Evolutionary conservation across 1,140 invertebrate genomes (phyloP).

Genomic region (Lordiphosa clarofinis): DNA sequence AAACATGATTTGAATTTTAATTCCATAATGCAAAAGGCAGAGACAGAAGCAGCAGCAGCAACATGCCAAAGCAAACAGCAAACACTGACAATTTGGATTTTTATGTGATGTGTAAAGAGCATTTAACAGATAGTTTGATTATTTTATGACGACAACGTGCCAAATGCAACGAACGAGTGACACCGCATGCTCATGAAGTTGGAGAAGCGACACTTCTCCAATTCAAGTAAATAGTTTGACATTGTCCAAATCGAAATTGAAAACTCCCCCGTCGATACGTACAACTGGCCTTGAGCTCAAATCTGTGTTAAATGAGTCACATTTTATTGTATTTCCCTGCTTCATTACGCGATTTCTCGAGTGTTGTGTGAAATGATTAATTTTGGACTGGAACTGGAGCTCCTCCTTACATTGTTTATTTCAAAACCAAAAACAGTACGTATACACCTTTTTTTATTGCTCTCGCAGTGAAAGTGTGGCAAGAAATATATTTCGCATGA

Average conservation of each 20-base stretch:
- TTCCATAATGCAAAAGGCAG: conserved; percentile 7
- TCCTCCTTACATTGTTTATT: no score
- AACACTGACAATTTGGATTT: conserved; percentile 13
- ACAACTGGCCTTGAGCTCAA: conserved; percentile 14
- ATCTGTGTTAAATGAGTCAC: conserved; percentile 1
- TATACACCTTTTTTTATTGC: conserved; percentile 13
- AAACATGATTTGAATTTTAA: conserved; percentile 64
- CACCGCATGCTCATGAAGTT: conserved; percentile 23
- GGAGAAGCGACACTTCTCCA: conserved; percentile 17
- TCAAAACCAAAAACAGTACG: neutral
- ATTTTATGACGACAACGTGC: conserved; percentile 69
- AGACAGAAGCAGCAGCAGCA: neutral
- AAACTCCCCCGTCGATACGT: conserved; percentile 6
- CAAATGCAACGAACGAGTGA: conserved; percentile 40
- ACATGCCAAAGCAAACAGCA: no score
- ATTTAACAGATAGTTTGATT: conserved; percentile 66
- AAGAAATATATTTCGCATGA: conserved; percentile 42
- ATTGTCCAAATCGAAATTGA: conserved; percentile 11
- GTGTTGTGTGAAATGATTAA: conserved; percentile 6
- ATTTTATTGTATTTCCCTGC: conserved; percentile 6
- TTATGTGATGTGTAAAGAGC: conserved; percentile 60
- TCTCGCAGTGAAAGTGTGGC: conserved; percentile 49
- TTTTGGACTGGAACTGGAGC: conserved; percentile 1
- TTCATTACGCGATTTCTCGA: neutral
- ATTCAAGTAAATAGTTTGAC: conserved; percentile 17